Conservation (phyloP, 1,140 invertebrate genomes). For the Papilio xuthus region DNA sequence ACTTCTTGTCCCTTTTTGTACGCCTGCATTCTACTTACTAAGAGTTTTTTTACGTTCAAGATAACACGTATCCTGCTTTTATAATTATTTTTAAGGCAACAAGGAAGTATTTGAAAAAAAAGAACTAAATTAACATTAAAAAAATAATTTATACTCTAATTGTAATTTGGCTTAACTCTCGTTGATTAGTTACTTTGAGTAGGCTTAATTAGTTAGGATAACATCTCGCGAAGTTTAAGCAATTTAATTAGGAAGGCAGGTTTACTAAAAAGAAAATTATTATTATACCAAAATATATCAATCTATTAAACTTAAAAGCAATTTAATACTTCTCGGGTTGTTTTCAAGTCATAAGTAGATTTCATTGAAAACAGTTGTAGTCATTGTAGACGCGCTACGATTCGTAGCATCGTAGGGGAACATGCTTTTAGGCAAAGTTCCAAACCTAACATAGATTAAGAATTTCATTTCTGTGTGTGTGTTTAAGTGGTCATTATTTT, state of each 20-base stretch:
- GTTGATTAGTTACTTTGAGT: too few species aligned
- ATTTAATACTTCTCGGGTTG: not conserved
- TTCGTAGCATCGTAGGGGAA: not conserved
- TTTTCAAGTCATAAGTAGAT: not conserved
- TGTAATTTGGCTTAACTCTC: too few species aligned
- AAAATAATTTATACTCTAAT: not conserved
- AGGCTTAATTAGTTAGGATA: too few species aligned
- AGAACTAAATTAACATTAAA: not conserved
- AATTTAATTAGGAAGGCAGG: not conserved
- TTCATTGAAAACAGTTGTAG: not conserved
- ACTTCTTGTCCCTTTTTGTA: slow-evolving; percentile 14
- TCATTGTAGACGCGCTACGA: slow-evolving; percentile 7
- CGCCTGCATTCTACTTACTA: not conserved
- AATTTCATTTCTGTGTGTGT: not conserved
- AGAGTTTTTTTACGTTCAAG: not conserved
- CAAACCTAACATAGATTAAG: not conserved
- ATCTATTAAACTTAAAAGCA: not conserved
- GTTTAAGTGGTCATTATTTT: not conserved
- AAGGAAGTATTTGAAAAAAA: not conserved
- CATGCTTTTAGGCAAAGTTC: slow-evolving; percentile 1
- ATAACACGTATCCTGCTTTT: not conserved
- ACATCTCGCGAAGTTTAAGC: too few species aligned
- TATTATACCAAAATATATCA: not conserved
- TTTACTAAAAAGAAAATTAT: not conserved
- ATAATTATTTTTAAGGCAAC: not conserved